A percentile compares a stretch with the other conserved stretches of the same genome.
Conservation (phyloP, 2,797 vertebrate species). For the Chelonia mydas region DNA sequence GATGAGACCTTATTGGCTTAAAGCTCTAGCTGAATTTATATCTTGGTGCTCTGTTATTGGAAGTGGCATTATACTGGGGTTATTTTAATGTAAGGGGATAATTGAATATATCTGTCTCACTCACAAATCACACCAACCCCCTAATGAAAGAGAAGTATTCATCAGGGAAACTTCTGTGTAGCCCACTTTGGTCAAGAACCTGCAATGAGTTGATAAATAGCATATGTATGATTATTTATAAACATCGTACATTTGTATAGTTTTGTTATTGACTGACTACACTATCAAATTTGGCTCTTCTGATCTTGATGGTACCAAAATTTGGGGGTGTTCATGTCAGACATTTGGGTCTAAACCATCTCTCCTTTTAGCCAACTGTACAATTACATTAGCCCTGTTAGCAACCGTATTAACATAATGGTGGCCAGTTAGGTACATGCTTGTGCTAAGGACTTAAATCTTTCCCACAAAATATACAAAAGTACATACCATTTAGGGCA, state of each 20-base stretch:
- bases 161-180: neutral
- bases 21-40: neutral
- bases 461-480: neutral
- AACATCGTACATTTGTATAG: too few relatives aligned
- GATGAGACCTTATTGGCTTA: neutral
- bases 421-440: neutral
- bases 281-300: neutral
- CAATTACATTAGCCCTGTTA: neutral
- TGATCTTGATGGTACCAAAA: neutral
- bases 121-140: neutral
- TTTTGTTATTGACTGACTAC: too few relatives aligned
- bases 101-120: neutral
- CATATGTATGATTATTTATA: neutral
- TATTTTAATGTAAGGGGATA: neutral
- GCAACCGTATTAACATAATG: neutral
- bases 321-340: neutral
- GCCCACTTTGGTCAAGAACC: neutral
- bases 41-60: neutral
- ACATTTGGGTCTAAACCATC: neutral
- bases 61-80: neutral
- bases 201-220: neutral
- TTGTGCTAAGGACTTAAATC: neutral
- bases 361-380: neutral
- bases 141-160: neutral
- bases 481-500: neutral